phyloP scores from a whole-genome alignment of 1,140 invertebrate genomes.

The Ceratina japonica region DNA sequence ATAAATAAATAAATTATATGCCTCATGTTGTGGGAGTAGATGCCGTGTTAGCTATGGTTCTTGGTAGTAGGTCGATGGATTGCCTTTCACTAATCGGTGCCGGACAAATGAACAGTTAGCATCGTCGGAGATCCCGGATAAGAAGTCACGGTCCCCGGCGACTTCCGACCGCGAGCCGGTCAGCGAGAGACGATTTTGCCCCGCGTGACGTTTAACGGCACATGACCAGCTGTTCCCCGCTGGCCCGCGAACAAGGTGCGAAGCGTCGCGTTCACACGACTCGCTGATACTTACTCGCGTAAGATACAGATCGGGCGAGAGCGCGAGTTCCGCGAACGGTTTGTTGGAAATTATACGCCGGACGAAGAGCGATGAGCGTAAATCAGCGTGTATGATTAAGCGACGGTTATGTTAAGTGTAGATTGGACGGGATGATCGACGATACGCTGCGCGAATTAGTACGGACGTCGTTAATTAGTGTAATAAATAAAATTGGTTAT shows the following conservation, averaged over 20 bases:
- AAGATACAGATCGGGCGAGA: slow-evolving; percentile 1
- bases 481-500: neutral
- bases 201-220: slow-evolving; percentile 51
- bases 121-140: slow-evolving; percentile 57
- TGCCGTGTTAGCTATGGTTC: too few relatives aligned
- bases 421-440: neutral
- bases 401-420: neutral
- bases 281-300: slow-evolving; percentile 11
- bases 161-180: slow-evolving; percentile 21
- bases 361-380: neutral
- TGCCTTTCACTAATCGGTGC: slow-evolving; percentile 43
- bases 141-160: slow-evolving; percentile 44
- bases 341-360: neutral
- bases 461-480: neutral
- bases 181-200: slow-evolving; percentile 32
- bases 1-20: too few relatives aligned
- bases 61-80: slow-evolving; percentile 57
- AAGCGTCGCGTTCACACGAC: slow-evolving; percentile 15
- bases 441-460: neutral
- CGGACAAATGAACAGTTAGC: slow-evolving; percentile 62
- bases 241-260: slow-evolving; percentile 18
- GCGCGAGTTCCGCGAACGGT: slow-evolving; percentile 17
- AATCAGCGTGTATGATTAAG: neutral
- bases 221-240: slow-evolving; percentile 43
- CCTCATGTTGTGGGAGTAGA: too few relatives aligned